phyloP scores from a whole-genome alignment of 2,888 invertebrate genomes.

The Tuta absoluta region DNA sequence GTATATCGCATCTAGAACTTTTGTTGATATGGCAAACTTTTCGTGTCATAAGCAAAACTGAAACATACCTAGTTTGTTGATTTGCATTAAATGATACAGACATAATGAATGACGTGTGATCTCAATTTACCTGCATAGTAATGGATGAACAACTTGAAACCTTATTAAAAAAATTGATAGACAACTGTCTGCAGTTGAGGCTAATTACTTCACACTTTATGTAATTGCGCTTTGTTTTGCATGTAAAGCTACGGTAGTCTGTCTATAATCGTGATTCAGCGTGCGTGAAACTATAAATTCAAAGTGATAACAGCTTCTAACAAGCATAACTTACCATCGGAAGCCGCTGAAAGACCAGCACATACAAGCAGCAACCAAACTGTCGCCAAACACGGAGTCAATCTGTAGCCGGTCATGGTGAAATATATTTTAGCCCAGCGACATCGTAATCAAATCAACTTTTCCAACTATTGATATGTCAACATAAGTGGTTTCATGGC shows the following conservation, averaged over 20 bases:
- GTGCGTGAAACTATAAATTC: neutral
- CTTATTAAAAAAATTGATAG: no score
- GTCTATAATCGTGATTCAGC: neutral
- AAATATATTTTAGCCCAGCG: conserved; percentile 62
- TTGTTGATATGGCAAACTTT: conserved; percentile 34
- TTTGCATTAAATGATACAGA: neutral
- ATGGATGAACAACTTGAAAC: no score
- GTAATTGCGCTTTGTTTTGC: no score
- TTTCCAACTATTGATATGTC: conserved; percentile 58
- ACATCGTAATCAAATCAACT: conserved; percentile 64
- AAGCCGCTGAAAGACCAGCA: conserved; percentile 58
- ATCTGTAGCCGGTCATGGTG: conserved; percentile 65
- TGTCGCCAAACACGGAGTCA: conserved; percentile 54
- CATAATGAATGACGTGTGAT: no score
- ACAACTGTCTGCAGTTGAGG: no score
- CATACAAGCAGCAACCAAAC: conserved; percentile 59
- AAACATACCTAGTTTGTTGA: neutral
- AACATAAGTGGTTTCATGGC: conserved; percentile 61
- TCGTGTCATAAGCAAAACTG: conserved; percentile 13
- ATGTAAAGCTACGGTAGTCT: no score
- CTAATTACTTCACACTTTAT: no score
- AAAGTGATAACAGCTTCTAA: neutral
- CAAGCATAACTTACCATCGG: conserved; percentile 65
- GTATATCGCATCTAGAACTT: conserved; percentile 40
- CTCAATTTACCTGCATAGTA: no score